Percentiles rank a stretch among this genome's conserved stretches.
These are phyloP conservation scores for Rhyacophila brunnea DNA, from an alignment of 1,140 invertebrate genomes.

Conservation along the genomic window DNA sequence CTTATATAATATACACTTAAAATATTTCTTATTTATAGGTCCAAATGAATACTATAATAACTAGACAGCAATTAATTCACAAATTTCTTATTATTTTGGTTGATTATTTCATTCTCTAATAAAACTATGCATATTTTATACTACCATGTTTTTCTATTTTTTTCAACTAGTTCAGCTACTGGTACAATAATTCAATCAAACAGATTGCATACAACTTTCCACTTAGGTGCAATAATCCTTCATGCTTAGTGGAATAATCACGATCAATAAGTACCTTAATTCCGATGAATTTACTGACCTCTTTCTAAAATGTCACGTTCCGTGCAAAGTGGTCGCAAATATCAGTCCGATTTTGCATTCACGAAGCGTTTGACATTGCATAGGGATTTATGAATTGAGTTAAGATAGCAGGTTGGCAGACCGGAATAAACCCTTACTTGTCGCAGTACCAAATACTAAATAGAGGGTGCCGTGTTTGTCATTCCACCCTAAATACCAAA, in stretches of 20 bases:
- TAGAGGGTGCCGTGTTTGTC: slow-evolving; percentile 24
- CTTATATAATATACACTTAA: too few species aligned
- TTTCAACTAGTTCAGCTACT: too few species aligned
- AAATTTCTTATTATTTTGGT: too few species aligned
- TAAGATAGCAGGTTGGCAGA: slow-evolving; percentile 14
- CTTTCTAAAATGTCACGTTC: slow-evolving; percentile 2
- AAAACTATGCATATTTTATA: too few species aligned
- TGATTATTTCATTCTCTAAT: too few species aligned
- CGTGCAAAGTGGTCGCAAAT: neutral
- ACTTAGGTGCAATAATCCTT: neutral
- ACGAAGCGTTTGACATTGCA: neutral
- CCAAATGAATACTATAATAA: too few species aligned
- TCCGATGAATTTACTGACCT: neutral
- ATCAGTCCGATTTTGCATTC: neutral
- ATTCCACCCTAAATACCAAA: slow-evolving; percentile 24
- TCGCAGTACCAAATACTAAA: slow-evolving; percentile 6
- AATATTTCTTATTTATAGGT: too few species aligned
- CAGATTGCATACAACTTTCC: too few species aligned
- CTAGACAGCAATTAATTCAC: too few species aligned
- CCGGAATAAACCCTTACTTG: slow-evolving; percentile 21
- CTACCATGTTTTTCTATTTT: too few species aligned
- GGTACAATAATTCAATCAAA: too few species aligned
- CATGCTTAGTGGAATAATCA: neutral
- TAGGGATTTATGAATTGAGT: neutral
- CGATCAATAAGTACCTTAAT: neutral